Evolutionary conservation across 92 coral and sea anemone species (phyloP).

Genomic region (Porites divaricata): DNA sequence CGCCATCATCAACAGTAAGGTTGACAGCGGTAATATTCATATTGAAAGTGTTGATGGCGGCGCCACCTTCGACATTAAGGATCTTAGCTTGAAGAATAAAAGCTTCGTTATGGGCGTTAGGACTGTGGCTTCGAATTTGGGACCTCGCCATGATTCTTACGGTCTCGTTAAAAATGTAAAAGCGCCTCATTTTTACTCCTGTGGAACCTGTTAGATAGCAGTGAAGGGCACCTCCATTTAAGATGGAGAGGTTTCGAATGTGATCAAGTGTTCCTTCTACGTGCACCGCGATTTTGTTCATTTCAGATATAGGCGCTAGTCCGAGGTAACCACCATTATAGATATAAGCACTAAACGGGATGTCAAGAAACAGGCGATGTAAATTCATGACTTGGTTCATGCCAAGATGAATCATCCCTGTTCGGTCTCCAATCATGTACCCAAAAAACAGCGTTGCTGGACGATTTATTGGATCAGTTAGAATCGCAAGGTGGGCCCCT

Average conservation of each 20-base stretch:
- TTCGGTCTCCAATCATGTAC: conserved; percentile 97
- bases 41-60: conserved; percentile 69
- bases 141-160: conserved; percentile 97
- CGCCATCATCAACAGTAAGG: conserved; percentile 95
- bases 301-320: conserved; percentile 90
- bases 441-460: conserved; percentile 80
- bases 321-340: conserved; percentile 92
- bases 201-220: conserved; percentile 91
- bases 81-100: conserved; percentile 76
- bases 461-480: conserved; percentile 75
- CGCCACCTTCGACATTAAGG: conserved; percentile 96
- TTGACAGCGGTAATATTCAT: conserved; percentile 83
- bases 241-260: conserved; percentile 84
- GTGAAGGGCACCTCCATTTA: conserved; percentile 87
- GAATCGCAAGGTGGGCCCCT: conserved; percentile 90
- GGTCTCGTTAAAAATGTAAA: conserved; percentile 84
- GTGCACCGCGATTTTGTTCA: conserved; percentile 84
- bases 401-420: conserved; percentile 90
- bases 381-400: conserved; percentile 83
- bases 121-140: conserved; percentile 74
- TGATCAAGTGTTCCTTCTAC: conserved; percentile 92
- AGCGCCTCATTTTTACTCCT: conserved; percentile 54
- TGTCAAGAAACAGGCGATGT: conserved; percentile 88
- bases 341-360: conserved; percentile 91
- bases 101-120: conserved; percentile 76